phyloP scores from a whole-genome alignment of 2,888 invertebrate species.

The Trichogramma dendrolimi region DNA sequence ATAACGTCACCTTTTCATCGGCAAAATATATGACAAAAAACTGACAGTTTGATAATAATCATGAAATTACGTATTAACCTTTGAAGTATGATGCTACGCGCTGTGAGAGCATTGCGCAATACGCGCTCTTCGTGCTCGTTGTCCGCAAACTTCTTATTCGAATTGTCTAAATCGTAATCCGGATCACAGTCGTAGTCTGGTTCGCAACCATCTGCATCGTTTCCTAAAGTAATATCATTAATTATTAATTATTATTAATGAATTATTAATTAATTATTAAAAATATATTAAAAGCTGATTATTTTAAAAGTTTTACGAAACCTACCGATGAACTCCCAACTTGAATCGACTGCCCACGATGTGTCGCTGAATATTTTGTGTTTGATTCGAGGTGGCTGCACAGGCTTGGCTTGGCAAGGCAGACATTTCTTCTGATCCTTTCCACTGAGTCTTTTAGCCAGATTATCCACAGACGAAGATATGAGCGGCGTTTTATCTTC shows the following conservation, averaged over 20 bases:
- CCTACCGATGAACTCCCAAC: conserved; percentile 84
- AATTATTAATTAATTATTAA: conserved; percentile 5
- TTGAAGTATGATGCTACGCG: conserved; percentile 76
- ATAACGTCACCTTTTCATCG: too few relatives aligned
- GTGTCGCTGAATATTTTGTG: conserved; percentile 51
- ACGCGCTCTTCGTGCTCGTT: conserved; percentile 50
- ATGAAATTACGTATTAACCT: conserved; percentile 52
- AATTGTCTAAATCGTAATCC: conserved; percentile 51
- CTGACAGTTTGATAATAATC: too few relatives aligned
- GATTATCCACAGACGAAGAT: conserved; percentile 66
- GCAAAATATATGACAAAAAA: too few relatives aligned
- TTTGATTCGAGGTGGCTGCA: conserved; percentile 65
- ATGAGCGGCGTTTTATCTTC: conserved; percentile 51
- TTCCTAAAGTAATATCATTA: conserved; percentile 46
- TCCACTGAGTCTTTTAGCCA: conserved; percentile 48
- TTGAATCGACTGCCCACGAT: conserved; percentile 82
- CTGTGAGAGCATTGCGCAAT: conserved; percentile 62
- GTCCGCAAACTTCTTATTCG: conserved; percentile 52
- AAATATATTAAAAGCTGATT: conserved; percentile 3
- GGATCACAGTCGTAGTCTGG: conserved; percentile 57
- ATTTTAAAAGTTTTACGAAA: not conserved
- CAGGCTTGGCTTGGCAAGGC: conserved; percentile 65
- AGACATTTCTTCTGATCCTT: conserved; percentile 48
- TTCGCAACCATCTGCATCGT: conserved; percentile 56
- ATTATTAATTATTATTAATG: too few relatives aligned